Evolutionary conservation across 2,797 vertebrate genomes (phyloP), one percentile per base, ranked within the genome.

Genomic region (Pogoniulus pusillus): DNA sequence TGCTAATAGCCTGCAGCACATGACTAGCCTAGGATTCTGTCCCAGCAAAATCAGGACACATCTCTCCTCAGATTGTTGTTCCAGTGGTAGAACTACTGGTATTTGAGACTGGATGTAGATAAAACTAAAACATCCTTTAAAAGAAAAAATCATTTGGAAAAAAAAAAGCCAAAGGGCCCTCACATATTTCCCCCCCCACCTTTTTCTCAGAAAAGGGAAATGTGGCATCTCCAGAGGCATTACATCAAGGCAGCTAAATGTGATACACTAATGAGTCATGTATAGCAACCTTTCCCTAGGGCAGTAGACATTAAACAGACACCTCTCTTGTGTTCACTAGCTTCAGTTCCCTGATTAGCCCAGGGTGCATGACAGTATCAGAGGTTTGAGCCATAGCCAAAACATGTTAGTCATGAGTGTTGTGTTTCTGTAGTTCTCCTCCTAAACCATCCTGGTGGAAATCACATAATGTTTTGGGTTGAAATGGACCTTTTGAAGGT

Each of bases 151-250:
- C 45, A 10, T 20, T 20, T 22, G 22, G 19, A 22, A 47, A 22
- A 47, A 14, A 45, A 45, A 7, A 41, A 12, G 37, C 18, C 4
- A 20, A 77, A 68, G 72, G 5, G 7, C 16, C 37, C 37, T 39
- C 39, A 39, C 39, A 39, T 39, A n/a, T n/a, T n/a, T n/a, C n/a
- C n/a, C n/a, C n/a, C n/a, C n/a, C n/a, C n/a, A n/a, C n/a, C n/a
- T 17, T 84, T 84, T 91, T 78, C 47, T 60, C 16, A 17, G 63
- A 72, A 82, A 78, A 37, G n/a, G 45, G 27, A 63, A 73, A 74
- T 39, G 39, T 5, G 26, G 19, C 53, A 85, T 45, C 63, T 70
- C 32, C 41, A 51, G 58, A 45, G 47, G 53, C 63, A 51, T 73
- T 70, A 32, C 53, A 62, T 57, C 30, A 85, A 7, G 63, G 54